These are phyloP conservation scores for Tethya wilhelma DNA, from an alignment of 37 sponge, comb jelly and placozoan genomes.

Conservation along the genomic window DNA sequence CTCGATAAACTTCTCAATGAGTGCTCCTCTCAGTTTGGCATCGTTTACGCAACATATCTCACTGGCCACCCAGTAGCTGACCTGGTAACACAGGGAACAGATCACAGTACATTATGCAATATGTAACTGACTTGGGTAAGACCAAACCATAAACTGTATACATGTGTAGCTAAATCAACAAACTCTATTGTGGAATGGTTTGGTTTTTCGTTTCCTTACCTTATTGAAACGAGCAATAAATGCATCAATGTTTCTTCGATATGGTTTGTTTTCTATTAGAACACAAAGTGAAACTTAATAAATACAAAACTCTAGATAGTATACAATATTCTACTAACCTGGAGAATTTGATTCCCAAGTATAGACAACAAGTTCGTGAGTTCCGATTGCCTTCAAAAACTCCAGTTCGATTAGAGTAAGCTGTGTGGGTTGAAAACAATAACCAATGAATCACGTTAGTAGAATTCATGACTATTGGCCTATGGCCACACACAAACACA, in stretches of 20 bases:
- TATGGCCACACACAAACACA: too few relatives aligned
- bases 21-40: slow-evolving; percentile 20
- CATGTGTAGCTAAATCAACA: too few relatives aligned
- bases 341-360: slow-evolving; percentile 67
- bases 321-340: slow-evolving; percentile 11
- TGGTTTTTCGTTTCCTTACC: slow-evolving; percentile 21
- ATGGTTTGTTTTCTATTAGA: slow-evolving; percentile 53
- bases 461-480: too few relatives aligned
- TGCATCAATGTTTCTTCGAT: slow-evolving; percentile 77
- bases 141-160: too few relatives aligned
- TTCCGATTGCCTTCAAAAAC: slow-evolving; percentile 57
- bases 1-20: slow-evolving; percentile 82
- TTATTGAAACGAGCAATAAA: slow-evolving; percentile 79
- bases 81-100: slow-evolving; percentile 16
- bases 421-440: too few relatives aligned
- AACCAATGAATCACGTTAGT: too few relatives aligned
- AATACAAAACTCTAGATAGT: neutral
- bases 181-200: neutral
- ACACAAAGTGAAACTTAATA: slow-evolving; percentile 1
- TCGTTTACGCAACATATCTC: slow-evolving; percentile 54
- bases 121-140: neutral
- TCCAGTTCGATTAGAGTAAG: slow-evolving; percentile 83
- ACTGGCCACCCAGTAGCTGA: slow-evolving; percentile 76
- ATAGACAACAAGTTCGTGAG: slow-evolving; percentile 68
- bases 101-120: neutral